Evolutionary conservation across 2,888 invertebrate genomes (phyloP).

Genomic region (Meteorus cinctellus): DNA sequence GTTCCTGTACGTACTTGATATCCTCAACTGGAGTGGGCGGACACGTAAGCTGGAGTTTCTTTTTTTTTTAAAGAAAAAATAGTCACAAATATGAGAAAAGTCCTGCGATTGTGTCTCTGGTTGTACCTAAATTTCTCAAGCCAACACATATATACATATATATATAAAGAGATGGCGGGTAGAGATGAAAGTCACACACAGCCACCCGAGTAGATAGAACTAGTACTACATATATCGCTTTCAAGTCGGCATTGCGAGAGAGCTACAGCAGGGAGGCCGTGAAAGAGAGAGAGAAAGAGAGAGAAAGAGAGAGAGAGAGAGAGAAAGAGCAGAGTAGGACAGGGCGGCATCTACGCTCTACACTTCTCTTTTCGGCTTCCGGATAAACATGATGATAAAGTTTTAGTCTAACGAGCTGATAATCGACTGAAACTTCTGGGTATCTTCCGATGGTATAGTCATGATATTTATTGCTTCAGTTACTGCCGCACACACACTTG

Average conservation of each 20-base stretch:
- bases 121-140: not conserved
- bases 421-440: constrained; percentile 52
- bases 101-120: constrained; percentile 26
- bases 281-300: too few species aligned
- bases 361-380: constrained; percentile 43
- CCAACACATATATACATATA: not conserved
- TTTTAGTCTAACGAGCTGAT: constrained; percentile 65
- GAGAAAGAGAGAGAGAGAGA: too few species aligned
- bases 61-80: not conserved
- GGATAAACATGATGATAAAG: constrained; percentile 61
- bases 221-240: constrained; percentile 48
- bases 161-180: constrained; percentile 40
- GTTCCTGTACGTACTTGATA: constrained; percentile 21
- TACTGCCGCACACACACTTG: not conserved
- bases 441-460: not conserved
- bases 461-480: not conserved
- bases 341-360: not conserved
- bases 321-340: too few species aligned
- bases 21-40: constrained; percentile 14
- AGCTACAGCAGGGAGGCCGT: not conserved
- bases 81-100: constrained; percentile 30
- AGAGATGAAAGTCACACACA: constrained; percentile 64
- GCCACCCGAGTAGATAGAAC: constrained; percentile 58
- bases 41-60: not conserved
- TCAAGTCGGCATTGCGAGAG: not conserved